Evolutionary conservation across 2,888 invertebrate genomes (phyloP), one percentile per base, ranked within the genome.

Genomic region (Tipula helvola): DNA sequence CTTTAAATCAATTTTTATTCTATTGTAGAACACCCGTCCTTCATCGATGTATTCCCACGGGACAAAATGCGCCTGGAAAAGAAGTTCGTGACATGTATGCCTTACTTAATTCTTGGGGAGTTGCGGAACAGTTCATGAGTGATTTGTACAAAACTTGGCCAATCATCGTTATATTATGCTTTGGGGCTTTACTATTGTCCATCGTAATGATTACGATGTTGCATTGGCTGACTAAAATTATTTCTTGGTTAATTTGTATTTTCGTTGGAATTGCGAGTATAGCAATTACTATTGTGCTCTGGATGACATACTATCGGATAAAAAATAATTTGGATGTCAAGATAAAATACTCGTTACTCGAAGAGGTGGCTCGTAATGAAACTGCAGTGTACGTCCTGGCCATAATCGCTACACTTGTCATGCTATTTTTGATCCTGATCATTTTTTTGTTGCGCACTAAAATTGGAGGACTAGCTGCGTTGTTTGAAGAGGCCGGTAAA

Each of bases 71-170:
- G 10, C 93, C 95, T 0, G 92, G 93, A 57, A 93, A 93, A 88
- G 92, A 95, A 39, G 93, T 95, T 87, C 93, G 93, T 86, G 95
- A 96, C 90, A 94, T 97, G 89, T 97, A 97, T 91, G 95, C 94
- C 5, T 92, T 96, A 89, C 93, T 98, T 84, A 97, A 98, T 90
- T 96, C 95, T 89, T 97, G 97, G 95, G 97, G 97, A 90, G 94
- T 96, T 44, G 94, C 97, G 89, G 97, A 97, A 91, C 97, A 97
- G 92, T 95, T 97, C 90, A 92, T 98, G 47, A 95, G 96, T 86
- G 98, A 98, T 92, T 92, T 98, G 7, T 97, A 97, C 90, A 95
- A 95, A 87, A 96, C 97, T 57, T 97, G 97, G 97, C 95, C 94
- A 89, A 95, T 96, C 90, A 96, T 98, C 92, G 93, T 97, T 86